phyloP scores from a whole-genome alignment of 2,888 invertebrate genomes.

The Bimastos eiseni region DNA sequence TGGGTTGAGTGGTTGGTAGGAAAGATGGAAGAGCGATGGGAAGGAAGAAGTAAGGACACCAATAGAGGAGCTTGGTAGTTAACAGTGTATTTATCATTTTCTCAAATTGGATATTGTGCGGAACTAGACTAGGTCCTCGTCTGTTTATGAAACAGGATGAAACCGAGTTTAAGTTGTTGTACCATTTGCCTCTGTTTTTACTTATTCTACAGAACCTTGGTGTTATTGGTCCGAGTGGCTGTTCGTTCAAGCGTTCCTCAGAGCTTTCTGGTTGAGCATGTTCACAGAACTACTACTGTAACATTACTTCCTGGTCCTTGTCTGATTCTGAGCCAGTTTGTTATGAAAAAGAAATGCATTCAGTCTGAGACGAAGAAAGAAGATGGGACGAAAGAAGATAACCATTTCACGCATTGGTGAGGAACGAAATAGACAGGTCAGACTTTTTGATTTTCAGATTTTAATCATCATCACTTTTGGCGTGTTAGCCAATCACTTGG shows the following conservation, averaged over 20 bases:
- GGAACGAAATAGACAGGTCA: conserved; percentile 6
- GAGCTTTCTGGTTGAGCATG: not conserved
- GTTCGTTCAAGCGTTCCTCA: not conserved
- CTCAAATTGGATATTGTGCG: not conserved
- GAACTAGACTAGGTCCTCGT: not conserved
- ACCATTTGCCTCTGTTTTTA: not conserved
- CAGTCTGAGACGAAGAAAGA: not conserved
- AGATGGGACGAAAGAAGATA: conserved; percentile 25
- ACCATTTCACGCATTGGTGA: conserved; percentile 18
- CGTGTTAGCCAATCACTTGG: no score
- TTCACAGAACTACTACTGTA: not conserved
- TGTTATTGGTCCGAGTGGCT: not conserved
- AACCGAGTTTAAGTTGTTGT: not conserved
- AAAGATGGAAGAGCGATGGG: not conserved
- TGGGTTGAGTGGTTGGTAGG: not conserved
- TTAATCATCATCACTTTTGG: no score
- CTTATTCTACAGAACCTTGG: not conserved
- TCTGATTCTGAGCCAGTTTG: not conserved
- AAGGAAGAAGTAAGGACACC: conserved; percentile 13
- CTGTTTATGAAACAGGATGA: not conserved
- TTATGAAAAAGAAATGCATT: conserved; percentile 18
- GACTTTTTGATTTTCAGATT: no score
- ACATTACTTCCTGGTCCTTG: not conserved
- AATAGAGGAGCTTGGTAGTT: not conserved
- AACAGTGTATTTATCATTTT: not conserved